Base-by-base conservation (phyloP, 2,888 invertebrate species). In the Cataglyphis livida region DNA sequence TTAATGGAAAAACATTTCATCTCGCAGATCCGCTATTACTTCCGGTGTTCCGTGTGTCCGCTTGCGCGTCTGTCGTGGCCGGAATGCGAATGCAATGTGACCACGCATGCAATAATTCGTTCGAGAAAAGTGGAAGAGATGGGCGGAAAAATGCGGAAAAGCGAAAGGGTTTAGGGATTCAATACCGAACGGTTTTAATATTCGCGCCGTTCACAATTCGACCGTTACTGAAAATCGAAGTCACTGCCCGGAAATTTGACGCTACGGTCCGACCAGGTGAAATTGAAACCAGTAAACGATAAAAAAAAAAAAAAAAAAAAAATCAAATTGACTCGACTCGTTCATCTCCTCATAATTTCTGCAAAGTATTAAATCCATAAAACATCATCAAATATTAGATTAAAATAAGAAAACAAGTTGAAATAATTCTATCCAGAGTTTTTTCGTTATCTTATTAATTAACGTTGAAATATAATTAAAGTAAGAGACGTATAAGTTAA, bases 161-260 rank as follows among this genome's bases (percentile, higher is more conserved):
- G 41, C 28, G 62, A 71, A 62, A 62, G 61, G 73, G n/a, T 62
- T 73, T 65, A 28, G 65, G n/a, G 38, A 65, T 65, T 76, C 75
- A 65, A 76, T 76, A 76, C 35, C 64, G 64, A 51, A 64, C 44
- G 51, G 51, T 65, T 65, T 65, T 76, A 25, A 54, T 25, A 35
- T 64, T 64, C 48, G 35, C 64, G 48, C 25, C 62, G 35, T n/a
- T 35, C 51, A 25, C 51, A 54, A 76, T 65, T 38, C 51, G 64
- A 25, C 51, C 51, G 51, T 64, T 64, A 75, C 48, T 25, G 75
- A 54, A 18, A 41, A 54, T 51, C 38, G 62, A 35, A 76, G 51
- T 48, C 35, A 75, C 38, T 6, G 18, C 15, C n/a, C n/a, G 38
- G 51, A 65, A 76, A 76, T 51, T 25, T 28, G 25, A 64, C 64